Base-by-base conservation (phyloP, 2,113 vertebrate species). In the Zosterops lateralis region DNA sequence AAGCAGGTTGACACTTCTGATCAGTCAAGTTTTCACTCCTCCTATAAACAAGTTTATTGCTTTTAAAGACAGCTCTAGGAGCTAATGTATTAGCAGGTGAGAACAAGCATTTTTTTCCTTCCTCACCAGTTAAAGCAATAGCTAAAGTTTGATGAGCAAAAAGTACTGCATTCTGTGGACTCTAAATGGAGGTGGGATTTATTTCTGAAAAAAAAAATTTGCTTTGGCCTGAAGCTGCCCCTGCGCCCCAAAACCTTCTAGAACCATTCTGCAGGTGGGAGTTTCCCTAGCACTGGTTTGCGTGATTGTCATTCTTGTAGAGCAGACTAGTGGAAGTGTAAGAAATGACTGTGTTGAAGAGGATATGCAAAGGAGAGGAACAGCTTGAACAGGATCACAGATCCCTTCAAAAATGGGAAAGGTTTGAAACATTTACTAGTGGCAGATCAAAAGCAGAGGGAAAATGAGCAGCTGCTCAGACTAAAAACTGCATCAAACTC, bases 401-500 rank as follows among this genome's bases (percentile, higher is more conserved):
- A 44, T 56, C 42, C 31, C 47, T 83, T 84, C 13, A 79, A 62
- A 92, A 95, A 76, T 36, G 38, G 76, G 22, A 94, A 72, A 64
- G 24, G 62, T 89, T 74, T 62, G 56, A 91, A 93, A 60, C 40
- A 70, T 80, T 91, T 84, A 84, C 76, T 45, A 82, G 61, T 25
- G 4, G 60, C 48, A 82, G 86, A 96, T 96, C 77, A 95, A 87
- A 95, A 92, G 89, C 70, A 87, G 26, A 96, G 34, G 56, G 73
- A 89, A 95, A 92, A 71, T 3, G 20, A 94, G 81, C 96, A 96
- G 82, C 92, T 96, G 95, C 79, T 91, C 84, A 57, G 31, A 91
- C 92, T 94, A 93, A 91, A 92, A 96, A 92, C 93, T 95, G 91
- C 91, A 92, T 77, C 73, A 53, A 40, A 58, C 71, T 93, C 67